These are phyloP conservation scores for Erinaceus europaeus DNA, from an alignment of 2,113 vertebrate genomes.

Conservation along the genomic window DNA sequence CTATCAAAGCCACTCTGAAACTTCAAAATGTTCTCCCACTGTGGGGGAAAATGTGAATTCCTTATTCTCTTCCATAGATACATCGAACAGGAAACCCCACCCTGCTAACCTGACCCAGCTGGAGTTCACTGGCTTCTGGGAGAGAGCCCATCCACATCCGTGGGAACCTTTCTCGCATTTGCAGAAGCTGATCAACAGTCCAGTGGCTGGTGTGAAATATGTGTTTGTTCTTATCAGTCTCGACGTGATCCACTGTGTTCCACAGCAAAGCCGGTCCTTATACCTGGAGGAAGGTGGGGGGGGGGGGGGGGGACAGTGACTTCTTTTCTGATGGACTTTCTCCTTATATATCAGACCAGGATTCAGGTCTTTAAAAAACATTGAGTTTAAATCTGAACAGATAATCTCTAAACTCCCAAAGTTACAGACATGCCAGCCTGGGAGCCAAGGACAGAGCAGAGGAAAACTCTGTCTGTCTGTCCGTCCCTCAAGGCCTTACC, in stretches of 20 bases:
- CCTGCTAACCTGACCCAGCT: slow-evolving; percentile 23
- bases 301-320: slow-evolving; percentile 1
- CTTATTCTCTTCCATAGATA: not conserved
- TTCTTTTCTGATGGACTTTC: slow-evolving; percentile 56
- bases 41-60: not conserved
- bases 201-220: slow-evolving; percentile 39
- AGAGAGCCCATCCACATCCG: not conserved
- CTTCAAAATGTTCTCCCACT: not conserved
- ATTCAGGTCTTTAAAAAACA: slow-evolving; percentile 38
- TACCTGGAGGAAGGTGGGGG: slow-evolving; percentile 24
- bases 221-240: slow-evolving; percentile 18
- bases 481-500: slow-evolving; percentile 51
- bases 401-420: slow-evolving; percentile 63
- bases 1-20: not conserved
- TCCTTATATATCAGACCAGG: slow-evolving; percentile 37
- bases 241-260: slow-evolving; percentile 16
- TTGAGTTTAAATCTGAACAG: slow-evolving; percentile 68
- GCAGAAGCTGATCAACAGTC: slow-evolving; percentile 36
- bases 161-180: slow-evolving; percentile 16
- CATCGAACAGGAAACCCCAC: not conserved
- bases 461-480: not conserved
- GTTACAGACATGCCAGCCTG: slow-evolving; percentile 11
- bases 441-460: slow-evolving; percentile 42
- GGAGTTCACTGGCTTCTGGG: slow-evolving; percentile 25
- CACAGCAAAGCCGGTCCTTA: slow-evolving; percentile 47